Evolutionary conservation across 2,113 vertebrate genomes (phyloP).

Genomic region (Apaloderma vittatum): DNA sequence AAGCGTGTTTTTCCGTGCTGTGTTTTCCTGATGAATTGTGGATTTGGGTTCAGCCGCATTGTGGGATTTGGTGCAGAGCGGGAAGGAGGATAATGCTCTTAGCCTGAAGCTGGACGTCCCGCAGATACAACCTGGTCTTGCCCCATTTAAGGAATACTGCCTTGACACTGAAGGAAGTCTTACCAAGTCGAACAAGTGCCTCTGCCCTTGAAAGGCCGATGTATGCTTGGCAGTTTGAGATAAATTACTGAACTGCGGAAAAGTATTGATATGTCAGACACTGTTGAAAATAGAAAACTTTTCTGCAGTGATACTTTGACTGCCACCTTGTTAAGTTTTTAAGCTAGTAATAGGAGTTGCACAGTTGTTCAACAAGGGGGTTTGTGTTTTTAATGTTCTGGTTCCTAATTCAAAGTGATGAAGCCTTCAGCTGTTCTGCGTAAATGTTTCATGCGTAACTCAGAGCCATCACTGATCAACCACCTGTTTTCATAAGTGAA

Average conservation of each 20-base stretch:
- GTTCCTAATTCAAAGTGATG: neutral
- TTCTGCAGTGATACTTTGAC: neutral
- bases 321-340: neutral
- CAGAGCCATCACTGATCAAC: neutral
- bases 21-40: neutral
- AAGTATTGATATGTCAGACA: neutral
- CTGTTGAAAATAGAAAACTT: neutral
- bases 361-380: fast-evolving
- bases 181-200: neutral
- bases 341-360: neutral
- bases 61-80: neutral
- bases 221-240: neutral
- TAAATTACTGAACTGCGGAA: neutral
- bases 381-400: neutral
- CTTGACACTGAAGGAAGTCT: neutral
- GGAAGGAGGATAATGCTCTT: neutral
- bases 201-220: neutral
- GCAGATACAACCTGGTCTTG: neutral
- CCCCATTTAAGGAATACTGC: neutral
- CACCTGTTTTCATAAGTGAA: neutral
- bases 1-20: neutral
- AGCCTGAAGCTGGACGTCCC: neutral
- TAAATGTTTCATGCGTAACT: neutral
- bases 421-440: neutral
- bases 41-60: neutral